Percentiles rank a stretch among this genome's conserved stretches.
Conservation (phyloP, 2,888 invertebrate genomes). For the Mayetiola destructor region DNA sequence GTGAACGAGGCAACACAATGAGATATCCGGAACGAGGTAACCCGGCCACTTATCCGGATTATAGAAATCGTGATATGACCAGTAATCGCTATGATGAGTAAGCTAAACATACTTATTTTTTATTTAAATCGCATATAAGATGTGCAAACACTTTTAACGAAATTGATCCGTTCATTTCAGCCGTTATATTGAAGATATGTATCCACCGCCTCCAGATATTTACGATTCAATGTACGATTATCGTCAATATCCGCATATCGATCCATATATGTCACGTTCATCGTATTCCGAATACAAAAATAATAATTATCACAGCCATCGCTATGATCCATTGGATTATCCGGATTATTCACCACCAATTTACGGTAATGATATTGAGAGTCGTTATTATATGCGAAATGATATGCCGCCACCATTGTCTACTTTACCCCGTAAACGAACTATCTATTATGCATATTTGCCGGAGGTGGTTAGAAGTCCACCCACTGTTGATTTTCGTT, state of each 20-base stretch:
- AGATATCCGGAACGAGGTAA: neutral
- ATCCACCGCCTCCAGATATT: slow-evolving; percentile 23
- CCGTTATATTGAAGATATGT: neutral
- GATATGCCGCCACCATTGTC: slow-evolving; percentile 26
- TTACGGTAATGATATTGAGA: slow-evolving; percentile 29
- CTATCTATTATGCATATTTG: slow-evolving; percentile 55
- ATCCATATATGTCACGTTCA: slow-evolving; percentile 27
- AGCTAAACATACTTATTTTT: slow-evolving; percentile 15
- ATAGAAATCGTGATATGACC: slow-evolving; percentile 25
- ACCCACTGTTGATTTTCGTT: slow-evolving; percentile 41
- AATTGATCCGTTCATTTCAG: neutral
- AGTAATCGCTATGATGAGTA: slow-evolving; percentile 33
- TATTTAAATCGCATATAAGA: neutral
- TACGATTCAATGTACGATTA: slow-evolving; percentile 25
- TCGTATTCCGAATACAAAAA: slow-evolving; percentile 31
- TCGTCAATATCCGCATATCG: slow-evolving; percentile 14
- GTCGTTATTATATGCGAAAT: slow-evolving; percentile 27
- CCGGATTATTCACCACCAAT: slow-evolving; percentile 27
- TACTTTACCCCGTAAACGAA: slow-evolving; percentile 33
- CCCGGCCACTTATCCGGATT: neutral
- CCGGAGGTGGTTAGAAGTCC: slow-evolving; percentile 52
- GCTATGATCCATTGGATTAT: slow-evolving; percentile 30
- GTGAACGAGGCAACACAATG: neutral
- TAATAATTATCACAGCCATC: slow-evolving; percentile 32
- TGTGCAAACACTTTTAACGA: neutral